phyloP scores from a whole-genome alignment of 2,888 invertebrate species.

The Ennomos erosarius region DNA sequence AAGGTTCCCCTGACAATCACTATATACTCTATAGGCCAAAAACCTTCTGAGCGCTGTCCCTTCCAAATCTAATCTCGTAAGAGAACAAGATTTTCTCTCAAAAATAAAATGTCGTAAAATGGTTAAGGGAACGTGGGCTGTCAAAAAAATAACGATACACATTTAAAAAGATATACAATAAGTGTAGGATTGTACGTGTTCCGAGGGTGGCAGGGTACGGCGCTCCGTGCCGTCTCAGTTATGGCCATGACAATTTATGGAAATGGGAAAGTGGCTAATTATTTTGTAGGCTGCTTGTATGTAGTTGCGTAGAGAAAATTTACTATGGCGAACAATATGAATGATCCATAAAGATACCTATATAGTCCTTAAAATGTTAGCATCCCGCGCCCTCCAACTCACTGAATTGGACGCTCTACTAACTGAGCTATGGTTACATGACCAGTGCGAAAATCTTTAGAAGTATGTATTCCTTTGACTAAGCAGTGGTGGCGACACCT shows the following conservation, averaged over 20 bases:
- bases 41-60: slow-evolving; percentile 28
- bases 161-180: slow-evolving; percentile 79
- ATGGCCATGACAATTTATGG: slow-evolving; percentile 24
- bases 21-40: not conserved
- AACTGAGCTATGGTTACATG: no score
- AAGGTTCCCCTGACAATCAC: no score
- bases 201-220: slow-evolving; percentile 15
- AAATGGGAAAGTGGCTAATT: slow-evolving; percentile 33
- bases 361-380: no score
- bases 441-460: no score
- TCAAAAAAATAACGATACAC: slow-evolving; percentile 79
- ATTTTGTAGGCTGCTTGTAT: slow-evolving; percentile 23
- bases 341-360: no score
- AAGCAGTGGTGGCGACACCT: no score
- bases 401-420: no score
- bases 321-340: not conserved
- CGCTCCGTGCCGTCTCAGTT: slow-evolving; percentile 11
- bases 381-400: no score
- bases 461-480: no score
- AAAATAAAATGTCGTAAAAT: slow-evolving; percentile 60
- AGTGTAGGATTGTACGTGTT: slow-evolving; percentile 66
- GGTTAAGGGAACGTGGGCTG: slow-evolving; percentile 63
- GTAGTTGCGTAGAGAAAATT: not conserved
- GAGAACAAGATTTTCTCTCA: slow-evolving; percentile 38
- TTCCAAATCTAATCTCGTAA: slow-evolving; percentile 31